phyloP scores from a whole-genome alignment of 2,797 vertebrate genomes.

The Acrocephalus scirpaceus region DNA sequence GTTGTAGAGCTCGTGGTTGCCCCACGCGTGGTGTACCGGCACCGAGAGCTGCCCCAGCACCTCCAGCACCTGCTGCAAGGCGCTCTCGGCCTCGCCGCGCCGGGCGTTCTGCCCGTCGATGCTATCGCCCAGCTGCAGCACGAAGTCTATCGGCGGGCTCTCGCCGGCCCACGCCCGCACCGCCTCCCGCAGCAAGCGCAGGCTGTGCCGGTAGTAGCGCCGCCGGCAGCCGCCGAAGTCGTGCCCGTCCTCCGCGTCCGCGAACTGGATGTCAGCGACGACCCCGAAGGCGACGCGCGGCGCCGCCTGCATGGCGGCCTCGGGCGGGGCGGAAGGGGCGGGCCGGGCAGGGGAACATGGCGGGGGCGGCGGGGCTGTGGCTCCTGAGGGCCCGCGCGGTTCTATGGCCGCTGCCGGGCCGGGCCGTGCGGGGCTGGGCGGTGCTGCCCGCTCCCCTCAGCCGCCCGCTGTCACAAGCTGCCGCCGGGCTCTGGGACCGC shows the following conservation, averaged over 20 bases:
- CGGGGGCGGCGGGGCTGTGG: background rate
- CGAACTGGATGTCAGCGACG: slow-evolving; percentile 91
- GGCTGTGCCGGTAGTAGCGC: slow-evolving; percentile 87
- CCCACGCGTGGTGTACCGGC: slow-evolving; percentile 91
- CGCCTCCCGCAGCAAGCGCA: slow-evolving; percentile 79
- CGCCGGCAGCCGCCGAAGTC: slow-evolving; percentile 75
- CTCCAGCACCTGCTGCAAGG: slow-evolving; percentile 80
- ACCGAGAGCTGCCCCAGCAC: slow-evolving; percentile 66
- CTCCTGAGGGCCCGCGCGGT: background rate
- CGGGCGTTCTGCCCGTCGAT: slow-evolving; percentile 88
- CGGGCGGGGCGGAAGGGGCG: background rate
- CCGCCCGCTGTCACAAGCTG: background rate
- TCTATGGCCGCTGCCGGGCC: background rate
- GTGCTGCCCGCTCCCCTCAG: background rate
- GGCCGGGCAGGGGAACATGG: background rate
- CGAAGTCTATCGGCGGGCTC: slow-evolving; percentile 71
- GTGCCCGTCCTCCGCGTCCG: slow-evolving; percentile 86
- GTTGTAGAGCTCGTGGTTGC: slow-evolving; percentile 96
- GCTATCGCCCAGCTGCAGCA: slow-evolving; percentile 91
- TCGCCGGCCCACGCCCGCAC: slow-evolving; percentile 77
- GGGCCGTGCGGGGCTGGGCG: no score
- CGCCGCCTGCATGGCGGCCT: background rate
- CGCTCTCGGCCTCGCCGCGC: slow-evolving; percentile 72
- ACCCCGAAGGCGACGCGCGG: slow-evolving; percentile 87
- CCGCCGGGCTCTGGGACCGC: background rate